Evolutionary conservation across 2,797 vertebrate genomes (phyloP).

Genomic region (Arremon brunneinucha): DNA sequence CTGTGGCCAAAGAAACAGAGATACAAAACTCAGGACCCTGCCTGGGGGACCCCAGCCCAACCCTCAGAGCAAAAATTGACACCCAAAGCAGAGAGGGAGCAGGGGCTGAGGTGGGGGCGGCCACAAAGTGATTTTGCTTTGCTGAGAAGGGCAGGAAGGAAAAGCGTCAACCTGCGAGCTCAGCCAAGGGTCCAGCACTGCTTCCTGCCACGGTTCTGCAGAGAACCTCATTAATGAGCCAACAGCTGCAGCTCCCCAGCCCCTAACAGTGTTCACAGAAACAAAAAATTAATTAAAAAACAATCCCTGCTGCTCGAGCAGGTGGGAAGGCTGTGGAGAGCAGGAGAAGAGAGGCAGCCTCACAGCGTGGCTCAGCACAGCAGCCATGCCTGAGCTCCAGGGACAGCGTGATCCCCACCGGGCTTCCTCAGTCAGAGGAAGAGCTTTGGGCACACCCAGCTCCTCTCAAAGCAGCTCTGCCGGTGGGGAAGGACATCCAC

Average conservation of each 20-base stretch:
- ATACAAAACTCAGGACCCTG: rapidly evolving
- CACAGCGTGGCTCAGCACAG: rapidly evolving
- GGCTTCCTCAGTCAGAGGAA: not conserved
- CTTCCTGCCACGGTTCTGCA: not conserved
- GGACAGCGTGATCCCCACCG: not conserved
- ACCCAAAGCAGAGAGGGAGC: not conserved
- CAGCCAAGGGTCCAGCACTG: not conserved
- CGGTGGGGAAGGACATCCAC: not conserved
- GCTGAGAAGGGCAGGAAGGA: constrained; percentile 42
- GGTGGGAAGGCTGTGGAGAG: not conserved
- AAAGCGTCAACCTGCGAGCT: not conserved
- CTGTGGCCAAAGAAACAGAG: not conserved
- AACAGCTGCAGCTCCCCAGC: not conserved
- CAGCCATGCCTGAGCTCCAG: rapidly evolving
- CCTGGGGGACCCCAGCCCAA: not conserved
- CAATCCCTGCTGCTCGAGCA: not conserved
- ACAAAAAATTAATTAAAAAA: not conserved
- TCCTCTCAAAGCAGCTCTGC: not conserved
- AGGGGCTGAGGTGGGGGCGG: not conserved
- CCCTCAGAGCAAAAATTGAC: not conserved
- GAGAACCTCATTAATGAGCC: not conserved
- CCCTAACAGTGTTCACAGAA: not conserved
- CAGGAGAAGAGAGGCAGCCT: not conserved
- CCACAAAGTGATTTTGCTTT: not conserved
- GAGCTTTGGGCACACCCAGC: not conserved